Evolutionary conservation across 2,113 vertebrate species (phyloP).

Genomic region (Lethenteron camtschaticum): DNA sequence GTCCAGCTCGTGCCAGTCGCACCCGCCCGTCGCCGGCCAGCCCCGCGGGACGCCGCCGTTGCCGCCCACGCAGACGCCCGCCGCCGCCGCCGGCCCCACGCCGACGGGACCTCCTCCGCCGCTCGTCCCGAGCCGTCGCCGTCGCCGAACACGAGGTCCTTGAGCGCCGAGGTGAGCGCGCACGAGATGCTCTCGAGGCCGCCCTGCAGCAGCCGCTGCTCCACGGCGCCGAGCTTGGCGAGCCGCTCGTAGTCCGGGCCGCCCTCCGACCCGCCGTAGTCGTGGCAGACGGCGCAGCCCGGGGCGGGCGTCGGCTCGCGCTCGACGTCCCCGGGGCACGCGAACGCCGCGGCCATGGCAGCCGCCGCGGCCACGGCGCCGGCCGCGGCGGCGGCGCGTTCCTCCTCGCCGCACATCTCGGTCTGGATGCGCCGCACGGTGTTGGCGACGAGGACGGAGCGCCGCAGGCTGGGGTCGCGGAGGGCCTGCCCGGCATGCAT

Average conservation of each 20-base stretch:
- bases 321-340: not conserved
- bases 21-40: no score
- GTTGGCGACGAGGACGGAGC: constrained; percentile 42
- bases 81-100: no score
- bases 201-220: constrained; percentile 12
- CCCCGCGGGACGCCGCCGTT: no score
- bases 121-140: no score
- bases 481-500: constrained; percentile 28
- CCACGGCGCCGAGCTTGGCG: constrained; percentile 5
- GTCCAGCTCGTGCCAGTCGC: constrained; percentile 21
- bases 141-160: constrained; percentile 3
- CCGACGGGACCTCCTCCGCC: no score
- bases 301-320: not conserved
- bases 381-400: not conserved
- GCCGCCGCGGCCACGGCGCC: not conserved
- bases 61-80: no score
- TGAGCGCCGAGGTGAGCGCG: constrained; percentile 31
- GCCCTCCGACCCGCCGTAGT: constrained; percentile 11
- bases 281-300: constrained; percentile 11
- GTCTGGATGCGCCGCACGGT: constrained; percentile 34
- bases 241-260: constrained; percentile 13
- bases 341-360: not conserved
- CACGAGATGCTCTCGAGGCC: constrained; percentile 19
- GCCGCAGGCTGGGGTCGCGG: constrained; percentile 27
- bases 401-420: constrained; percentile 11